Evolutionary conservation across 2,797 vertebrate species (phyloP).

Genomic region (Aphelocoma californica): DNA sequence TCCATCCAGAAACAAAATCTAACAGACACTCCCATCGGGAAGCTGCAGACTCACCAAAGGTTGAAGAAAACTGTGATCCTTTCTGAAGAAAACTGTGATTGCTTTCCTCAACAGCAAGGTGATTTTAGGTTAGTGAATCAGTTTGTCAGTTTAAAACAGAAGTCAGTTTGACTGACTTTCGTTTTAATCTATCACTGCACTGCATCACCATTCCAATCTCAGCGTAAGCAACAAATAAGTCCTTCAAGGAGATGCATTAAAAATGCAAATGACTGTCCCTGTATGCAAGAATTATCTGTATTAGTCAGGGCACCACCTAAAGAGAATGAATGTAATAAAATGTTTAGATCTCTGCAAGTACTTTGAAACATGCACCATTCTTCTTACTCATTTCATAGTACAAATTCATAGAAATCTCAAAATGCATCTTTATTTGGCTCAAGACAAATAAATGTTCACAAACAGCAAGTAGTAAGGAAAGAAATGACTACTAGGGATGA

Average conservation of each 20-base stretch:
- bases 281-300: neutral
- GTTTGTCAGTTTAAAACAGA: neutral
- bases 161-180: neutral
- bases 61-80: neutral
- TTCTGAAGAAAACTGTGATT: neutral
- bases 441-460: neutral
- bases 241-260: neutral
- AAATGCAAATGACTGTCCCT: neutral
- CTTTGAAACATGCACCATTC: neutral
- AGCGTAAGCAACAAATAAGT: neutral
- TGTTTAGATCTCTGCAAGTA: neutral
- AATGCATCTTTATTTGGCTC: neutral
- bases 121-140: neutral
- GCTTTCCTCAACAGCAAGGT: neutral
- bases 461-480: neutral
- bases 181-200: neutral
- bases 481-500: neutral
- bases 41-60: neutral
- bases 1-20: neutral
- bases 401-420: neutral
- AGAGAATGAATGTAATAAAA: neutral
- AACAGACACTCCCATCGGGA: neutral
- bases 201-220: neutral
- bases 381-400: neutral
- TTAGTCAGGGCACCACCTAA: neutral